Percentiles rank a stretch among this genome's conserved stretches.
phyloP scores from a whole-genome alignment of 2,113 vertebrate species.

The Labrus mixtus region DNA sequence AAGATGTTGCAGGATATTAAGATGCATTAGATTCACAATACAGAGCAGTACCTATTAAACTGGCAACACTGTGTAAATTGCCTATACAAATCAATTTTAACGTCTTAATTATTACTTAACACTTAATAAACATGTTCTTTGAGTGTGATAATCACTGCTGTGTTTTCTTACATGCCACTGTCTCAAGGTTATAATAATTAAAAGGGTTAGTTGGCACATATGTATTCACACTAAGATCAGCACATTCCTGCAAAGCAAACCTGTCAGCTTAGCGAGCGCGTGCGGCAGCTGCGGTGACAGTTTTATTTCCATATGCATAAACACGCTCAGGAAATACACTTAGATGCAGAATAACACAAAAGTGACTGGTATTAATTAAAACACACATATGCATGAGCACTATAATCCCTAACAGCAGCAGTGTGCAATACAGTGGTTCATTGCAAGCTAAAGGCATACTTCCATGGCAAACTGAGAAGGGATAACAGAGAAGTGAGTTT shows the following conservation, averaged over 20 bases:
- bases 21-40: neutral
- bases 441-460: slow-evolving; percentile 14
- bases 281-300: slow-evolving; percentile 8
- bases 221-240: slow-evolving; percentile 33
- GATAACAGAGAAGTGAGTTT: slow-evolving; percentile 17
- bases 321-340: slow-evolving; percentile 35
- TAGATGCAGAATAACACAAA: slow-evolving; percentile 53
- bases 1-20: neutral
- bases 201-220: slow-evolving; percentile 37
- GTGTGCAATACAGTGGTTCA: slow-evolving; percentile 8
- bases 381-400: slow-evolving; percentile 27
- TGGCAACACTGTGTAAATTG: neutral
- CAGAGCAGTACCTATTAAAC: neutral
- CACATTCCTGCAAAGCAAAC: slow-evolving; percentile 32
- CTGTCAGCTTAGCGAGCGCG: slow-evolving; percentile 44
- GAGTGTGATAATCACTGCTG: slow-evolving; percentile 11
- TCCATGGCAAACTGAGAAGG: slow-evolving; percentile 15
- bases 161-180: slow-evolving; percentile 26
- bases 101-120: slow-evolving; percentile 15
- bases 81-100: neutral
- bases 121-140: slow-evolving; percentile 12
- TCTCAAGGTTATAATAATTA: slow-evolving; percentile 58
- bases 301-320: slow-evolving; percentile 63
- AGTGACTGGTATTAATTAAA: slow-evolving; percentile 68
- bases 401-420: slow-evolving; percentile 20